Evolutionary conservation across 2,888 invertebrate species (phyloP), one percentile per base, ranked within the genome.

Genomic region (Heliconius ismenius): DNA sequence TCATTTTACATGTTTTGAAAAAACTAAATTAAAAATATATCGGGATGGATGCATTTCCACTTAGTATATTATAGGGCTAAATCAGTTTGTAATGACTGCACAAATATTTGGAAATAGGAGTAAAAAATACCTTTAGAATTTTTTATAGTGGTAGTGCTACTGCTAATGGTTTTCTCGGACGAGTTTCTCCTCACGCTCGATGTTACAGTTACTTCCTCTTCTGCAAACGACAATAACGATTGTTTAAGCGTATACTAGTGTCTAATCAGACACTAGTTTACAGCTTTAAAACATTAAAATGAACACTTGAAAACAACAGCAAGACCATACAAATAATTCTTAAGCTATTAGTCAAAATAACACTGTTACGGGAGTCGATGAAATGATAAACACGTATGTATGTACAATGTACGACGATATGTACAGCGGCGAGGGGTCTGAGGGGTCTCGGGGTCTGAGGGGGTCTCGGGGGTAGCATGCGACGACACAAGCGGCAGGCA

Each of bases 161-260:
- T 95, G 91, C 94, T 95, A 91, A 95, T 94, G 85, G 95, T 93
- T 92, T 93, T 91, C 90, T 95, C 88, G 86, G 95, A 92, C 87
- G 95, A 91, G 88, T 92, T 87, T 87, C 91, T 91, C 88, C 93
- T 89, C 79, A 91, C 91, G 90, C 92, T 92, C 87, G 93, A 90
- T 88, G 92, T 90, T 88, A 92, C 91, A 82, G 91, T 91, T 88
- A 91, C 90, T 89, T 93, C 92, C 88, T 92, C 92, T 91, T 92
- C 93, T 92, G 92, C 62, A 89, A 91, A 83, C 62, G 62, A 69
- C 64, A 69, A 39, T 7, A n/a, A 39, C 24, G 4, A 24, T 36
- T 24, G 13, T 0, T 4, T 32, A 70, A 24, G 58, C 28, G 28
- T 24, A n/a, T 65, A 64, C 26, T 26, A 26, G 2, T 26, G 26